Evolutionary conservation across 1,140 invertebrate genomes (phyloP).

Genomic region (Panulirus ornatus): DNA sequence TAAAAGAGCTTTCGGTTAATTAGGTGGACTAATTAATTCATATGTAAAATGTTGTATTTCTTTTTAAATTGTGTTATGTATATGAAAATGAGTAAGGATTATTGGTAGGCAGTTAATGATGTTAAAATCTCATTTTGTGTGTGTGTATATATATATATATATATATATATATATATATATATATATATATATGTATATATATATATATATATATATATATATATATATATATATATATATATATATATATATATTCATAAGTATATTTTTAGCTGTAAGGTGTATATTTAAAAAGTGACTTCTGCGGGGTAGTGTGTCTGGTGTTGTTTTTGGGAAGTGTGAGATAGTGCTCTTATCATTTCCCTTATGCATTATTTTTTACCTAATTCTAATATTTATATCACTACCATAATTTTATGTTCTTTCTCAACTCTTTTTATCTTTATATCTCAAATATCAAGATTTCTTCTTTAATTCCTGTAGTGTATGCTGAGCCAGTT

Average conservation of each 20-base stretch:
- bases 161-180: constrained; percentile 40
- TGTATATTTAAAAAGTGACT: constrained; percentile 30
- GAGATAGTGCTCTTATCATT: constrained; percentile 41
- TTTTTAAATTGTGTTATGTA: too few species aligned
- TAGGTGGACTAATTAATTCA: too few species aligned
- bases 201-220: constrained; percentile 39
- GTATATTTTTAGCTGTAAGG: constrained; percentile 5
- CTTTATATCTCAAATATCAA: constrained; percentile 8
- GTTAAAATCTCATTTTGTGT: neutral
- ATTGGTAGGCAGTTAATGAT: neutral
- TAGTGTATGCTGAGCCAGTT: constrained; percentile 51
- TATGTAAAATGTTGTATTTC: too few species aligned
- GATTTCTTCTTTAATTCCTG: constrained; percentile 45
- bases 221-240: constrained; percentile 28
- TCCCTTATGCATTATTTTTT: constrained; percentile 19
- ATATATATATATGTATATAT: constrained; percentile 22
- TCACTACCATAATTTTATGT: constrained; percentile 26
- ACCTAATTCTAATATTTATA: constrained; percentile 31
- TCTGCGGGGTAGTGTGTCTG: constrained; percentile 55
- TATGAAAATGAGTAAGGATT: too few species aligned
- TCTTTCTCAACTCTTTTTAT: neutral
- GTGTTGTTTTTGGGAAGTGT: constrained; percentile 43
- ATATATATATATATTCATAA: constrained; percentile 10
- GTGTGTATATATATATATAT: constrained; percentile 30
- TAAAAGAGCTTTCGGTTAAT: too few species aligned